These are phyloP conservation scores for Eupithecia subfuscata DNA, from an alignment of 2,888 invertebrate species.

Conservation along the genomic window DNA sequence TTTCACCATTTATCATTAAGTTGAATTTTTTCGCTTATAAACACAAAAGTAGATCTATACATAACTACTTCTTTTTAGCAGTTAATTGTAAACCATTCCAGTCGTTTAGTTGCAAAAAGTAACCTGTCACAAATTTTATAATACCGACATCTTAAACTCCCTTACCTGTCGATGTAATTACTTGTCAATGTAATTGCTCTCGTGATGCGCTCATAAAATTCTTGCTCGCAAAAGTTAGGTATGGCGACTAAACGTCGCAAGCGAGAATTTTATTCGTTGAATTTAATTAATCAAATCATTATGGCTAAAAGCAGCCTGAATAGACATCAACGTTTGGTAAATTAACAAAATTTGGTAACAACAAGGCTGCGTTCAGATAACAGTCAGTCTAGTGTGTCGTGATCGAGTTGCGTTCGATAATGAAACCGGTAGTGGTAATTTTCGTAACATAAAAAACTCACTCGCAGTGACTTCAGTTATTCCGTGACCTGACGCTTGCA, in stretches of 20 bases:
- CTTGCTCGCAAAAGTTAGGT: no score
- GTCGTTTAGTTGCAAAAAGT: not conserved
- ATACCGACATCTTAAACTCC: conserved; percentile 7
- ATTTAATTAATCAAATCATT: no score
- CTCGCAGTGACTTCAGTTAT: not conserved
- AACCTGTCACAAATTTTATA: not conserved
- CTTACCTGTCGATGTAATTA: conserved; percentile 16
- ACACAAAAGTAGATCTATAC: not conserved
- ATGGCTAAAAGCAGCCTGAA: no score
- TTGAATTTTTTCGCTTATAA: not conserved
- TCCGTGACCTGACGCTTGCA: no score
- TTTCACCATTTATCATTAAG: not conserved
- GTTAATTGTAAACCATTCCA: not conserved
- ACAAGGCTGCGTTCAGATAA: not conserved
- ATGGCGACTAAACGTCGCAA: no score
- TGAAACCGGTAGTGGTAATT: not conserved
- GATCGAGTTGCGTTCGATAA: not conserved
- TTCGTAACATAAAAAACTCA: not conserved
- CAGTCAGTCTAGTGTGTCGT: not conserved
- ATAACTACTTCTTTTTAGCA: not conserved
- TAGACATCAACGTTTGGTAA: no score
- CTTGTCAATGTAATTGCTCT: conserved; percentile 8
- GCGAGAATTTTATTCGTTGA: no score
- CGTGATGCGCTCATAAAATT: not conserved
- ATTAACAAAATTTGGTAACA: no score